phyloP scores from a whole-genome alignment of 2,113 vertebrate species.

The Stercorarius parasiticus region DNA sequence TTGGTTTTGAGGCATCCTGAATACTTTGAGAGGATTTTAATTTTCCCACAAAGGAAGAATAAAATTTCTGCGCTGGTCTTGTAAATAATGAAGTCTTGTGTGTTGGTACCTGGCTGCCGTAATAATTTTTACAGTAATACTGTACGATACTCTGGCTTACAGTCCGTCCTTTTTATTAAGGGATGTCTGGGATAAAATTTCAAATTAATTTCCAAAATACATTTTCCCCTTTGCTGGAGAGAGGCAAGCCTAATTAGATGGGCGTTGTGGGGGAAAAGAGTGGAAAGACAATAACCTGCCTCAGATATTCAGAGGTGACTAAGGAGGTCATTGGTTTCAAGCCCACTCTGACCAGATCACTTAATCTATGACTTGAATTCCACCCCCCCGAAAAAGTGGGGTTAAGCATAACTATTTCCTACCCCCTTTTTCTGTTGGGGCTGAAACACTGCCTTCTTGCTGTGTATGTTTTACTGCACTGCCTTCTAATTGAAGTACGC shows the following conservation, averaged over 20 bases:
- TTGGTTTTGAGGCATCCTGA: neutral
- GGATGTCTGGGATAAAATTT: neutral
- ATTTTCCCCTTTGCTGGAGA: neutral
- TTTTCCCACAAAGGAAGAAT: neutral
- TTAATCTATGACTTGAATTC: neutral
- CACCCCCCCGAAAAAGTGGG: neutral
- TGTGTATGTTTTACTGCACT: neutral
- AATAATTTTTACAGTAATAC: neutral
- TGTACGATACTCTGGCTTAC: neutral
- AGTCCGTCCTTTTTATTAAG: neutral
- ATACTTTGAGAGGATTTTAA: neutral
- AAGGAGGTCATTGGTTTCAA: neutral
- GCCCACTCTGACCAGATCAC: neutral
- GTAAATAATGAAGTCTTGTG: neutral
- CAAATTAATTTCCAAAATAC: neutral
- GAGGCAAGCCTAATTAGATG: neutral
- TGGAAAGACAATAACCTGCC: neutral
- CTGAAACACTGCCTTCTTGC: neutral
- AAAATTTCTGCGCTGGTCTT: neutral
- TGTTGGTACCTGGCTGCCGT: neutral
- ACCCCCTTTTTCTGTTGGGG: neutral
- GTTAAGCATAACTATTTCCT: neutral
- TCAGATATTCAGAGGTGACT: neutral
- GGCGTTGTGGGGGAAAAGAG: neutral
- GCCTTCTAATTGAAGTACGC: neutral